Conservation (phyloP, 2,113 vertebrate species). For the Lophochroa leadbeateri region DNA sequence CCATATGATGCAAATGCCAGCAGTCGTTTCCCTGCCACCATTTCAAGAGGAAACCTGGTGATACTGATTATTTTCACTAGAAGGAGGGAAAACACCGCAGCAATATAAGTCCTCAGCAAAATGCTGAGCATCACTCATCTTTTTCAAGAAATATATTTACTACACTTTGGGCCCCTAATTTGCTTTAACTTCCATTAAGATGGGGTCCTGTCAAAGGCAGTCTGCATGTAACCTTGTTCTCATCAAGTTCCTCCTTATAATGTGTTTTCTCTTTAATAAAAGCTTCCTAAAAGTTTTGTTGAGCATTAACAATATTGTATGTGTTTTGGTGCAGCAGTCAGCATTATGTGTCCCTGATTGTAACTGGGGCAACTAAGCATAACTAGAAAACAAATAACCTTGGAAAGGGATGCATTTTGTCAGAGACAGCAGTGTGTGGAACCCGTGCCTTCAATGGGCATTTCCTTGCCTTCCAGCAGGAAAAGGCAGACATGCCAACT, state of each 20-base stretch:
- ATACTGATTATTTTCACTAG: neutral
- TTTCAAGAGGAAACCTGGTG: neutral
- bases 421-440: neutral
- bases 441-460: neutral
- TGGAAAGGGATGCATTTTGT: neutral
- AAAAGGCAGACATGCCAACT: neutral
- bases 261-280: neutral
- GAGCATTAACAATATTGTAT: neutral
- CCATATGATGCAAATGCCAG: constrained; percentile 15
- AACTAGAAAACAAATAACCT: neutral
- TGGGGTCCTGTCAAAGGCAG: neutral
- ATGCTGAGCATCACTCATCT: neutral
- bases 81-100: neutral
- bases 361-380: neutral
- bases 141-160: neutral
- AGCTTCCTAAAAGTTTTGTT: neutral
- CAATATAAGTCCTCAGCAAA: neutral
- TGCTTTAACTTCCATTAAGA: neutral
- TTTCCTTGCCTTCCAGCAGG: neutral
- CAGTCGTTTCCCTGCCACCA: neutral
- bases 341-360: neutral
- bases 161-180: neutral
- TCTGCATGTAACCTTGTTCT: neutral
- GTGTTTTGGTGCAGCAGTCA: neutral
- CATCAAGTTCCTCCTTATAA: neutral